Base-by-base conservation (phyloP, 2,113 vertebrate genomes). In the Dromiciops gliroides region DNA sequence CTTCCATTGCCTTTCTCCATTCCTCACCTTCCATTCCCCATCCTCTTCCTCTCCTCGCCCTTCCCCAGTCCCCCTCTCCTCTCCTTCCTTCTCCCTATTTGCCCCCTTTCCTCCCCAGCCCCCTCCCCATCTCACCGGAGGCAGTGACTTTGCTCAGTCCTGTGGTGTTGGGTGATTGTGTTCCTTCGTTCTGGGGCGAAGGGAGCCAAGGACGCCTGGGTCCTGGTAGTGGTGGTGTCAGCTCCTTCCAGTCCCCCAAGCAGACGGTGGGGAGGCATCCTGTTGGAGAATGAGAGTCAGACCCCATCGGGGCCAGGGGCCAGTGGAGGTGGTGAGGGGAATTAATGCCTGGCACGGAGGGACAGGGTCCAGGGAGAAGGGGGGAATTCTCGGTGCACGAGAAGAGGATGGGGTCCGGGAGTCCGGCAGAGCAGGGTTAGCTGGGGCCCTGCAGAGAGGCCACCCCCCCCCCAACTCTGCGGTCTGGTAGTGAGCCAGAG, bases 271-370 rank as follows among this genome's bases (percentile, higher is more conserved):
- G 93, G 94, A 94, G 94, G 92, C 53, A 90, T 51, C 53, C 52
- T 93, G 26, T 93, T 94, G 97, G 92, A 97, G 96, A 91, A 90
- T 93, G 96, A 97, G 96, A 49, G 90, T 83, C 23, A 12, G 83
- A 83, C 90, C 91, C 89, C n/a, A 89, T 94, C 92, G 92, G 96
- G 51, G 90, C 92, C 37, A 25, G 90, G 93, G 60, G 51, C 93
- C 50, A 94, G 37, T 90, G 4, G 49, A 37, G 53, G 75, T 51
- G 48, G 44, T 12, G 93, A 48, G 48, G 11, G 83, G 3, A 31
- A 50, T 10, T 11, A 94, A n/a, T 14, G 16, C 47, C 44, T 37
- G 52, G 50, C 49, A 83, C 3, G 56, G 47, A 94, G 92, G 48
- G 31, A 12, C 89, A 22, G 53, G 24, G 48, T 8, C 88, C 88